These are phyloP conservation scores for Dinomys branickii DNA, from an alignment of 2,113 vertebrate genomes.

Conservation along the genomic window DNA sequence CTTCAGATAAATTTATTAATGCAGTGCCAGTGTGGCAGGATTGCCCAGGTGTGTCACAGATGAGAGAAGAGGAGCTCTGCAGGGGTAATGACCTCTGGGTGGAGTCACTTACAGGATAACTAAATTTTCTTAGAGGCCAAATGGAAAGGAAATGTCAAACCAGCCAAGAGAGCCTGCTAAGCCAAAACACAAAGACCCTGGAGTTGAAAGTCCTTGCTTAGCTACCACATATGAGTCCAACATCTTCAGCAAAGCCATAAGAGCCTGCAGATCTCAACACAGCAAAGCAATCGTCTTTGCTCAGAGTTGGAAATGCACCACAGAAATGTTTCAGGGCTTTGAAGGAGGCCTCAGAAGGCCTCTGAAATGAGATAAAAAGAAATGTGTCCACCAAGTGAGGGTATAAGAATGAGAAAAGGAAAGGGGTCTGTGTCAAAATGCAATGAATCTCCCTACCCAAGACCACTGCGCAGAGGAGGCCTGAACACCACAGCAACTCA, in stretches of 20 bases:
- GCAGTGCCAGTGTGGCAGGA: not conserved
- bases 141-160: not conserved
- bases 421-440: not conserved
- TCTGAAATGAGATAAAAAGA: not conserved
- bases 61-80: too few species aligned
- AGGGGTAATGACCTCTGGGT: not conserved
- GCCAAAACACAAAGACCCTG: not conserved
- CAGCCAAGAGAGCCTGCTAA: too few species aligned
- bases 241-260: not conserved
- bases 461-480: too few species aligned
- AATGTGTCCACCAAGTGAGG: not conserved
- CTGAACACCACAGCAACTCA: not conserved
- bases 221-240: not conserved
- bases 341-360: not conserved
- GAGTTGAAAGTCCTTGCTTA: not conserved
- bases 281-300: not conserved
- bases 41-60: not conserved
- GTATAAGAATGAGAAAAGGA: too few species aligned
- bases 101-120: not conserved
- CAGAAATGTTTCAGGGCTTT: not conserved
- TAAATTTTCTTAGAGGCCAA: not conserved
- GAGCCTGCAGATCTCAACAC: not conserved
- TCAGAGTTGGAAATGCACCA: not conserved
- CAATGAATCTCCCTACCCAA: not conserved
- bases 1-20: not conserved